Evolutionary conservation across 2,888 invertebrate genomes (phyloP).

Genomic region (Malthinus seriepunctatus): DNA sequence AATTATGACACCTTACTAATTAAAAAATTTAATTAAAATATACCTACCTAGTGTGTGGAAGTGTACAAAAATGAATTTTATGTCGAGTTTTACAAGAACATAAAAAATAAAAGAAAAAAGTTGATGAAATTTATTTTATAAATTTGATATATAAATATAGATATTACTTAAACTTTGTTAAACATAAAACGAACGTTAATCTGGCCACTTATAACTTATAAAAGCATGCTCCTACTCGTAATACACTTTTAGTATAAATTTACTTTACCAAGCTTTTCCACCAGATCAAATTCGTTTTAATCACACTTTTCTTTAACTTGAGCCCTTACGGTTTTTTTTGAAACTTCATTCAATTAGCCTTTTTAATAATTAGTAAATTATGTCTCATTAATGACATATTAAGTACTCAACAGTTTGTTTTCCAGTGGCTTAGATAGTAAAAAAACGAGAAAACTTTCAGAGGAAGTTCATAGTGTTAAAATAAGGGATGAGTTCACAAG

Average conservation of each 20-base stretch:
- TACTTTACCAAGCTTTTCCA: conserved; percentile 48
- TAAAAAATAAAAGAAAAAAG: background rate
- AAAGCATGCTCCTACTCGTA: conserved; percentile 43
- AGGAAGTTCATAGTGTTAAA: too few species aligned
- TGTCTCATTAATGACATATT: too few species aligned
- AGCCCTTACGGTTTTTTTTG: background rate
- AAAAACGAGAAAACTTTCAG: too few species aligned
- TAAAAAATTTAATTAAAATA: too few species aligned
- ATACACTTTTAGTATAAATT: conserved; percentile 48
- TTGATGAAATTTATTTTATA: conserved; percentile 6
- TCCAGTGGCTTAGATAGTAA: too few species aligned
- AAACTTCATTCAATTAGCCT: too few species aligned
- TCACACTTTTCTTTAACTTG: conserved; percentile 46
- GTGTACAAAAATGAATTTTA: too few species aligned
- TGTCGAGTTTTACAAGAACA: too few species aligned
- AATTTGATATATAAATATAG: conserved; percentile 15
- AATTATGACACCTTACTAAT: background rate
- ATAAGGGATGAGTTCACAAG: too few species aligned
- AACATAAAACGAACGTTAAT: conserved; percentile 41
- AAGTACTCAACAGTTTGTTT: too few species aligned
- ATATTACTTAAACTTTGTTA: conserved; percentile 34
- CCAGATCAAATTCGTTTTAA: conserved; percentile 53
- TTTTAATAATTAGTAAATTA: too few species aligned
- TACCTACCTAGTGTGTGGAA: too few species aligned
- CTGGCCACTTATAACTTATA: conserved; percentile 45